phyloP scores from a whole-genome alignment of 2,888 invertebrate species.

The Spisula solida region DNA sequence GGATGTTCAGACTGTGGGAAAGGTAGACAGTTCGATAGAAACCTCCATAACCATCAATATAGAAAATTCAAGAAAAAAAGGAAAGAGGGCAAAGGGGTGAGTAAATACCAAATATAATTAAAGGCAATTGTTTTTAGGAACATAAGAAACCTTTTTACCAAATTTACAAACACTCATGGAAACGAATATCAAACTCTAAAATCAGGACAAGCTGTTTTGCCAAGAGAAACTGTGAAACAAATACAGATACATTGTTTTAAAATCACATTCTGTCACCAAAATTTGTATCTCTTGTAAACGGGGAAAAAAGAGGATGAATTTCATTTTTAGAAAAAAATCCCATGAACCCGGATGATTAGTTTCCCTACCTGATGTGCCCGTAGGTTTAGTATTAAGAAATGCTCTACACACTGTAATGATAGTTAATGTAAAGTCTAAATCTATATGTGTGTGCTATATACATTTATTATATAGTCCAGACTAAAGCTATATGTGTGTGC shows the following conservation, averaged over 20 bases:
- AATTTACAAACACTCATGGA: not conserved
- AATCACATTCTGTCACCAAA: not conserved
- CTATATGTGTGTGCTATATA: too few species aligned
- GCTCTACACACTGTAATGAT: slow-evolving; percentile 21
- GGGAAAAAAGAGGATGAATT: slow-evolving; percentile 2
- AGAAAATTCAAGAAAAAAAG: not conserved
- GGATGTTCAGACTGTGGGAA: too few species aligned
- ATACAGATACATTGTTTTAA: too few species aligned
- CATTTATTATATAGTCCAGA: too few species aligned
- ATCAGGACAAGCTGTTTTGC: not conserved
- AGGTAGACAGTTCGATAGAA: not conserved
- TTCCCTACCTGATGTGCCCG: slow-evolving; percentile 3
- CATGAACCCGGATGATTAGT: not conserved
- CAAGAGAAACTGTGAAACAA: not conserved
- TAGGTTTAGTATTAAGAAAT: slow-evolving; percentile 10
- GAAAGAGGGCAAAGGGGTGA: not conserved
- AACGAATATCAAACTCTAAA: not conserved
- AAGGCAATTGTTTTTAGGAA: not conserved
- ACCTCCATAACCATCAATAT: not conserved
- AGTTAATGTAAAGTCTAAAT: too few species aligned
- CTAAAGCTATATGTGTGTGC: too few species aligned
- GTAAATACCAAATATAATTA: too few species aligned
- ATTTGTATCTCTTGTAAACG: not conserved
- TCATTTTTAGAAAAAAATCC: not conserved
- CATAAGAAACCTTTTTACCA: not conserved